Evolutionary conservation across 1,140 invertebrate species (phyloP).

Genomic region (Globodera rostochiensis): DNA sequence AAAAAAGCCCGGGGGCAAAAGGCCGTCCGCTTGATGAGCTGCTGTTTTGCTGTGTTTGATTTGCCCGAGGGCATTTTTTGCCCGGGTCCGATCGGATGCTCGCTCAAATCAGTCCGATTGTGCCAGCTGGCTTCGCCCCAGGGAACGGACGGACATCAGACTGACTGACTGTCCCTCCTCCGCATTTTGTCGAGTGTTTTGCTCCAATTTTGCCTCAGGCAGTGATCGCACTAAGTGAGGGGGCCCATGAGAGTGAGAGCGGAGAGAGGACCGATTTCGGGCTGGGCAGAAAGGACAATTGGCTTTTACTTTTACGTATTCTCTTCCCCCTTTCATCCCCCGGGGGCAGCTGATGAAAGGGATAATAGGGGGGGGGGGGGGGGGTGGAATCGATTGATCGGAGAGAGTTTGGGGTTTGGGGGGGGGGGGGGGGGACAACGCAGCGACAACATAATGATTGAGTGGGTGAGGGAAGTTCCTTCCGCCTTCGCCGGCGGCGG

Average conservation of each 20-base stretch:
- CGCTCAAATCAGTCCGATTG: not conserved
- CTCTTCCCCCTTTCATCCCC: not conserved
- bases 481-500: not conserved
- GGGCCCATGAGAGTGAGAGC: not conserved
- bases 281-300: not conserved
- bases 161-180: not conserved
- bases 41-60: not conserved
- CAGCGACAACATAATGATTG: not conserved
- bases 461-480: not conserved
- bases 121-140: not conserved
- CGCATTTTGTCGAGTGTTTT: not conserved
- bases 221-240: not conserved
- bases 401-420: too few species aligned
- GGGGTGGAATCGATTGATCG: not conserved
- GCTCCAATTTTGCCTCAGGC: not conserved
- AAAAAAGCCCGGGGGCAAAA: not conserved
- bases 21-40: not conserved
- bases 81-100: not conserved
- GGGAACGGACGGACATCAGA: not conserved
- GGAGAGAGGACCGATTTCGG: too few species aligned
- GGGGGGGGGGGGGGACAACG: too few species aligned
- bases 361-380: too few species aligned
- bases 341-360: not conserved
- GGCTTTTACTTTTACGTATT: not conserved
- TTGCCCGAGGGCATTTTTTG: not conserved